Percentiles rank a stretch among this genome's conserved stretches.
Conservation (phyloP, 2,888 invertebrate species). For the Spialia ferax region DNA sequence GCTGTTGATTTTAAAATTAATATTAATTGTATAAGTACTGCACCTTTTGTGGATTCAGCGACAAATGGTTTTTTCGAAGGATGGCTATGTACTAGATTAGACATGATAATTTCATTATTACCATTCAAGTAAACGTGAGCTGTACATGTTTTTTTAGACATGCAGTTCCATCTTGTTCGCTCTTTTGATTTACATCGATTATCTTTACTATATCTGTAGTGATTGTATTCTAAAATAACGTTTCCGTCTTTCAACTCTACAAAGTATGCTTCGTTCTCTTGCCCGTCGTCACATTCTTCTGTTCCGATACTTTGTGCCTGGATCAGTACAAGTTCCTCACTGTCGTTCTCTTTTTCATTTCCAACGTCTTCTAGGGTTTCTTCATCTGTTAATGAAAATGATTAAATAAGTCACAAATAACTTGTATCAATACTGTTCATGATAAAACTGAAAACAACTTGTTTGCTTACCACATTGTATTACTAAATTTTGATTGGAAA, state of each 20-base stretch:
- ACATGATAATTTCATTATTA: slow-evolving; percentile 65
- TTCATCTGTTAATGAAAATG: neutral
- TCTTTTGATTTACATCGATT: slow-evolving; percentile 61
- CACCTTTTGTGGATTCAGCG: slow-evolving; percentile 17
- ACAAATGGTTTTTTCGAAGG: slow-evolving; percentile 28
- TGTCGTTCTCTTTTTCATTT: slow-evolving; percentile 5
- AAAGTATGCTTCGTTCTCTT: slow-evolving; percentile 58
- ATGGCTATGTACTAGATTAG: slow-evolving; percentile 62
- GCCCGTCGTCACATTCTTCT: slow-evolving; percentile 40
- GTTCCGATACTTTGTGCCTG: slow-evolving; percentile 31
- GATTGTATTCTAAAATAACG: slow-evolving; percentile 64
- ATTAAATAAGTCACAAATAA: neutral
- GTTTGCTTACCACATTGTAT: too few species aligned
- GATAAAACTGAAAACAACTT: too few species aligned
- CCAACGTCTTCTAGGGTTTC: slow-evolving; percentile 9
- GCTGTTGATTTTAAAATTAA: too few species aligned
- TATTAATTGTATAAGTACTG: neutral
- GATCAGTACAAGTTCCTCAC: neutral
- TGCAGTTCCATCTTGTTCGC: slow-evolving; percentile 71
- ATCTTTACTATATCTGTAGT: slow-evolving; percentile 65
- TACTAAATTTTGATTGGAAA: too few species aligned
- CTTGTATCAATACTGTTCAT: too few species aligned
- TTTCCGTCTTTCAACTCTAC: slow-evolving; percentile 64
- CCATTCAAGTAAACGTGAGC: slow-evolving; percentile 67
- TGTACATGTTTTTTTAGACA: slow-evolving; percentile 60